Percentiles rank a stretch among this genome's conserved stretches.
phyloP scores from a whole-genome alignment of 2,113 vertebrate genomes.

The Abramis brama region DNA sequence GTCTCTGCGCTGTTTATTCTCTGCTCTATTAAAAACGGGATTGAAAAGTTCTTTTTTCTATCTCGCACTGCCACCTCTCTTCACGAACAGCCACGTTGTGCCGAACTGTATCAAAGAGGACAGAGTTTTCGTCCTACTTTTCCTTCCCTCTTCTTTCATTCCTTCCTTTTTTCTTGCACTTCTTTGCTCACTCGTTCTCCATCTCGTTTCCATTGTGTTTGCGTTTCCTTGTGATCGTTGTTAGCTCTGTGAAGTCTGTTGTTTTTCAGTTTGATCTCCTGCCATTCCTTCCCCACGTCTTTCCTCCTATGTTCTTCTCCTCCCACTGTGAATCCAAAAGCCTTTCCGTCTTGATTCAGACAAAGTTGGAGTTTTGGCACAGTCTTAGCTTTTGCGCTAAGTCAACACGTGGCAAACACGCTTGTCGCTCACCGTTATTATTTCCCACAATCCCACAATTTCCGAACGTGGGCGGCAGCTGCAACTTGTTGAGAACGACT shows the following conservation, averaged over 20 bases:
- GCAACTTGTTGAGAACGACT: slow-evolving; percentile 57
- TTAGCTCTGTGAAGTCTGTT: slow-evolving; percentile 43
- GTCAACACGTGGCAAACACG: slow-evolving; percentile 11
- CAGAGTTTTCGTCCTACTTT: slow-evolving; percentile 70
- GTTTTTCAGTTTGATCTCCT: slow-evolving; percentile 35
- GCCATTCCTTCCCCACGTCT: background rate
- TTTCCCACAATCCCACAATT: slow-evolving; percentile 39
- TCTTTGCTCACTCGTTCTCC: slow-evolving; percentile 3
- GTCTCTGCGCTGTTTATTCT: slow-evolving; percentile 61
- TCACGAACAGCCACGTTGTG: slow-evolving; percentile 54
- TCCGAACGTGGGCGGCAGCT: slow-evolving; percentile 33
- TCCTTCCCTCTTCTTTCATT: slow-evolving; percentile 43
- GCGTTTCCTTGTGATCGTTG: slow-evolving; percentile 30
- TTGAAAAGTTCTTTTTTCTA: slow-evolving; percentile 65
- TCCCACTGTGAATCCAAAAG: slow-evolving; percentile 22
- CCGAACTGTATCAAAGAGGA: slow-evolving; percentile 63
- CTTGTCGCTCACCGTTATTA: slow-evolving; percentile 21
- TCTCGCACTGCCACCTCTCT: slow-evolving; percentile 41
- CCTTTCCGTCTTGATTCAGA: slow-evolving; percentile 22
- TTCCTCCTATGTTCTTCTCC: slow-evolving; percentile 11
- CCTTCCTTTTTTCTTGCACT: slow-evolving; percentile 38
- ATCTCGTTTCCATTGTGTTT: slow-evolving; percentile 14
- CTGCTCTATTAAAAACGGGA: slow-evolving; percentile 73
- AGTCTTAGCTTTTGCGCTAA: background rate
- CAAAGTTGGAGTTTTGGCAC: slow-evolving; percentile 22